Conservation (phyloP, 2,113 vertebrate genomes). For the Typhlomys cinereus region DNA sequence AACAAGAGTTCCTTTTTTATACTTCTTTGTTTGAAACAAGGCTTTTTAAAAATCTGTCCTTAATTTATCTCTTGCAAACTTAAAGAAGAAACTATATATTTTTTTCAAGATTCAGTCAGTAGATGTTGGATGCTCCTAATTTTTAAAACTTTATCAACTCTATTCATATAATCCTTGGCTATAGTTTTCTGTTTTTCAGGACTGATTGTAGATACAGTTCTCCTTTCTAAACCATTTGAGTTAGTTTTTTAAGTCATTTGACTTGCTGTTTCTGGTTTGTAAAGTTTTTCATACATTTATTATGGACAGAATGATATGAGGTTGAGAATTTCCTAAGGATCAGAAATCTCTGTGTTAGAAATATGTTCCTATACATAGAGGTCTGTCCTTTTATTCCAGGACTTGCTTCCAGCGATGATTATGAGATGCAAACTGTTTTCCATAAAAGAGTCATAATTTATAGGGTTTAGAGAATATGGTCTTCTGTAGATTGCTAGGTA, state of each 20-base stretch:
- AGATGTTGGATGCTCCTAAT: slow-evolving; percentile 21
- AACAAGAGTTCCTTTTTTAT: slow-evolving; percentile 5
- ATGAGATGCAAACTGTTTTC: background rate
- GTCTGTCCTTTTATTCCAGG: slow-evolving; percentile 8
- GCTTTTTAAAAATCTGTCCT: background rate
- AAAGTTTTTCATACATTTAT: background rate
- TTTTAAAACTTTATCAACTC: background rate
- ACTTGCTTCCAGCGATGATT: background rate
- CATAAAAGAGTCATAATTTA: background rate
- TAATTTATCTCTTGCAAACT: background rate
- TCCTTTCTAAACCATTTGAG: slow-evolving; percentile 21
- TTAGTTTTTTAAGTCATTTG: slow-evolving; percentile 3
- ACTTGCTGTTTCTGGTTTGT: slow-evolving; percentile 24
- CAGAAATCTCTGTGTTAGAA: slow-evolving; percentile 7
- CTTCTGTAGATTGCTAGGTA: background rate
- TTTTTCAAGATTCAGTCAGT: background rate
- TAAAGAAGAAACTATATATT: background rate
- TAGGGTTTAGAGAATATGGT: background rate
- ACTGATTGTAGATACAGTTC: background rate
- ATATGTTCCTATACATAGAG: background rate
- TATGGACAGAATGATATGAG: background rate
- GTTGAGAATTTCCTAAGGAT: slow-evolving; percentile 15
- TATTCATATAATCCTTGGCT: slow-evolving; percentile 10
- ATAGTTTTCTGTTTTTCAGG: background rate
- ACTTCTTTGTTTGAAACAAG: background rate